A percentile compares a stretch with the other conserved stretches of the same genome.
These are phyloP conservation scores for Pseudomugil gertrudae DNA, from an alignment of 2,797 vertebrate genomes.

Conservation along the genomic window DNA sequence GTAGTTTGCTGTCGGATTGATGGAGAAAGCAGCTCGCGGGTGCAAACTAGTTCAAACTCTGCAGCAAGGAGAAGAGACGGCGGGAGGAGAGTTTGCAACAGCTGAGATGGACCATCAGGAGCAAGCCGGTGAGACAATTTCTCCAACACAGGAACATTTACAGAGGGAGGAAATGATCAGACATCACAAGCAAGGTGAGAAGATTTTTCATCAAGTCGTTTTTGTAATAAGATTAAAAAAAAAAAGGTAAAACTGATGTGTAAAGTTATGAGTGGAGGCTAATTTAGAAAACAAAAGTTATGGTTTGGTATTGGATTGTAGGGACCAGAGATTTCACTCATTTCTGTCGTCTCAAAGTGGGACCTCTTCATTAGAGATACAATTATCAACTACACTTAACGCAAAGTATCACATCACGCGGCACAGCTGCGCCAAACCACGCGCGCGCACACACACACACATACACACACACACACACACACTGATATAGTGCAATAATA, in stretches of 20 bases:
- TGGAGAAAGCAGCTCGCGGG: constrained; percentile 10
- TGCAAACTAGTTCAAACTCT: neutral
- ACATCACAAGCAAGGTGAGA: no score
- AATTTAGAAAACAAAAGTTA: no score
- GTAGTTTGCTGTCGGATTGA: constrained; percentile 33
- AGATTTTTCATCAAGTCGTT: no score
- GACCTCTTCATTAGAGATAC: constrained; percentile 69
- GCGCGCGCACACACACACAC: constrained; percentile 29
- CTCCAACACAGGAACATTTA: no score
- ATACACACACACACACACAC: neutral
- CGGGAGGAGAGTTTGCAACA: constrained; percentile 25
- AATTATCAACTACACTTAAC: constrained; percentile 49
- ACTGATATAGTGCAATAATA: no score
- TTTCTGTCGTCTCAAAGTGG: constrained; percentile 62
- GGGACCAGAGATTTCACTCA: constrained; percentile 54
- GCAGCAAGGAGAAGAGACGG: constrained; percentile 29
- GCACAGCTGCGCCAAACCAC: constrained; percentile 24
- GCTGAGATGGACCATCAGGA: constrained; percentile 17
- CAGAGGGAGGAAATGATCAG: no score
- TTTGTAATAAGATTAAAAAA: no score
- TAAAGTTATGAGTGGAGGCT: no score
- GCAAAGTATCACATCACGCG: constrained; percentile 55
- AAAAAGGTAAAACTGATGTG: no score
- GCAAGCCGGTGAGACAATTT: constrained; percentile 52
- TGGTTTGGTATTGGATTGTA: no score